Percentiles rank a stretch among this genome's conserved stretches.
These are phyloP conservation scores for Takifugu ocellatus DNA, from an alignment of 2,797 vertebrate genomes.

Conservation along the genomic window DNA sequence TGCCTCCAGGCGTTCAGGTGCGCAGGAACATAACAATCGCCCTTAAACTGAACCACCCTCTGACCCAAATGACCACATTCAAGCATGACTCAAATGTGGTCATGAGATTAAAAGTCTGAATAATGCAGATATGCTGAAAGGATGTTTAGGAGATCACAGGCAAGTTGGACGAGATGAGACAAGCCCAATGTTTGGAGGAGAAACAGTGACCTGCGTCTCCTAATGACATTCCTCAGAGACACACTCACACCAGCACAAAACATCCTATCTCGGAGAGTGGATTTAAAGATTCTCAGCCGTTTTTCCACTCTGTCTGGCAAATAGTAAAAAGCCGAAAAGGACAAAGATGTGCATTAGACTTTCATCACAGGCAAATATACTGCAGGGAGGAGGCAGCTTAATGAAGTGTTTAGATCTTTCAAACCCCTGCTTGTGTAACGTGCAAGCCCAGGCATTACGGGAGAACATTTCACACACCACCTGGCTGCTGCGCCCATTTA, in stretches of 20 bases:
- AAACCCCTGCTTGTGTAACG: no score
- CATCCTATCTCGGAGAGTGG: constrained; percentile 33
- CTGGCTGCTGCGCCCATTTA: no score
- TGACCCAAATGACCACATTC: constrained; percentile 12
- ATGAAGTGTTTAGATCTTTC: constrained; percentile 26
- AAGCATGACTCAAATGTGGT: constrained; percentile 4
- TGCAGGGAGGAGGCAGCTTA: constrained; percentile 48
- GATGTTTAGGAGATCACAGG: constrained; percentile 24
- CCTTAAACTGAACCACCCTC: constrained; percentile 13
- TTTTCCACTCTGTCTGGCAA: constrained; percentile 34
- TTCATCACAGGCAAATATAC: constrained; percentile 34
- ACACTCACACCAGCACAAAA: constrained; percentile 44
- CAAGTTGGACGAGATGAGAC: constrained; percentile 54
- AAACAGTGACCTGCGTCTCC: constrained; percentile 61
- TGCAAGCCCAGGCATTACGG: no score
- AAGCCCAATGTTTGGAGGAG: constrained; percentile 59
- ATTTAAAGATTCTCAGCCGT: constrained; percentile 22
- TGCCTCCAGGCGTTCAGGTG: constrained; percentile 50
- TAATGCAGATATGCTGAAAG: constrained; percentile 7
- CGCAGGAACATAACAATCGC: constrained; percentile 22
- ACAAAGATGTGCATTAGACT: constrained; percentile 42
- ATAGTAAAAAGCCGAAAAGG: constrained; percentile 33
- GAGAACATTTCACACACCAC: no score
- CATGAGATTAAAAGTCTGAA: constrained; percentile 7
- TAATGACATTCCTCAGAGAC: constrained; percentile 56